A percentile compares a stretch with the other conserved stretches of the same genome.
Evolutionary conservation across 2,113 vertebrate genomes (phyloP).

Genomic region (Globicephala melas): DNA sequence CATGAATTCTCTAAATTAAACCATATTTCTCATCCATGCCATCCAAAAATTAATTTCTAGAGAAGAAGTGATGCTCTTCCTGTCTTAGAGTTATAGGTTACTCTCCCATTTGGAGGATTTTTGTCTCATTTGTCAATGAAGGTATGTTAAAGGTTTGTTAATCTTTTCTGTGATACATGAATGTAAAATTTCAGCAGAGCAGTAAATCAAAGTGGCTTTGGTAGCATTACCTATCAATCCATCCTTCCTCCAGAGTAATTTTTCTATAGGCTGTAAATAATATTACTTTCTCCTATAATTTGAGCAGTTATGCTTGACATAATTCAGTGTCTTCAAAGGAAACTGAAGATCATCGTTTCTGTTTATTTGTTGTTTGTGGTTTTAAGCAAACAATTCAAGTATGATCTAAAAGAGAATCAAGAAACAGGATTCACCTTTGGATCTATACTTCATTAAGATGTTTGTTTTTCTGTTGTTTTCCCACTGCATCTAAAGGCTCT

Average conservation of each 20-base stretch:
- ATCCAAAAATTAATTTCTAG: neutral
- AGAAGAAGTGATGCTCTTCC: conserved; percentile 11
- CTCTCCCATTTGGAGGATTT: conserved; percentile 29
- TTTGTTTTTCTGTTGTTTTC: neutral
- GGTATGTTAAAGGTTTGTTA: conserved; percentile 59
- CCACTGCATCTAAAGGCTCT: neutral
- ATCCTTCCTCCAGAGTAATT: neutral
- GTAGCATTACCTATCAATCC: conserved; percentile 55
- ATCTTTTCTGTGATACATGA: conserved; percentile 27
- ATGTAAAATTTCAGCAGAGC: conserved; percentile 70
- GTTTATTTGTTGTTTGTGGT: neutral
- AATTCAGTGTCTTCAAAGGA: neutral
- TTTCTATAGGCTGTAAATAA: conserved; percentile 48
- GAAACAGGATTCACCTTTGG: neutral
- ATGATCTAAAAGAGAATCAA: neutral
- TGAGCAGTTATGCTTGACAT: conserved; percentile 10
- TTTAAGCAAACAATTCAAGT: conserved; percentile 8
- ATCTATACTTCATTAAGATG: neutral
- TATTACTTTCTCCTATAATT: conserved; percentile 25
- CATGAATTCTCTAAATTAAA: neutral
- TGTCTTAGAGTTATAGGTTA: neutral
- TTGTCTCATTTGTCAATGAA: conserved; percentile 55
- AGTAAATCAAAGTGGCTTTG: conserved; percentile 51
- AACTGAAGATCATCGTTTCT: neutral
- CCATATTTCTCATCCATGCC: neutral